A percentile compares a stretch with the other conserved stretches of the same genome.
Evolutionary conservation across 2,888 invertebrate genomes (phyloP).

Genomic region (Synanthedon vespiformis): DNA sequence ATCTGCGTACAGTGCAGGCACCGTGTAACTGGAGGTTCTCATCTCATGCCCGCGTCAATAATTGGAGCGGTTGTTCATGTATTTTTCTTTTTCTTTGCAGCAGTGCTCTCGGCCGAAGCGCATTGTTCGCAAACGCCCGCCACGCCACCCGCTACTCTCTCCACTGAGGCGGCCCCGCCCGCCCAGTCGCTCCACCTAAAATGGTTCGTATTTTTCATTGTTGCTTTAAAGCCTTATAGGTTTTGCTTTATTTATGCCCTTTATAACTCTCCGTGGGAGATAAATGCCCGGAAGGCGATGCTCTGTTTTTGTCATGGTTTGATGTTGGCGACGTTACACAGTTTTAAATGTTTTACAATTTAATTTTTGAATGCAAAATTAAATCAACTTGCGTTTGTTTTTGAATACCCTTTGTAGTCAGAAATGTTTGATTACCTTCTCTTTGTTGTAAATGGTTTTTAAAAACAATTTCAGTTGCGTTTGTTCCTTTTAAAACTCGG

Average conservation of each 20-base stretch:
- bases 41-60: conserved; percentile 63
- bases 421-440: no score
- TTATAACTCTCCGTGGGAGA: conserved; percentile 59
- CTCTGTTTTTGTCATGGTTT: conserved; percentile 45
- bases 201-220: conserved; percentile 71
- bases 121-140: conserved; percentile 49
- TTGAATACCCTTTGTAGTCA: no score
- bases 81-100: conserved; percentile 59
- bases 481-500: no score
- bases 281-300: conserved; percentile 52
- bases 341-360: no score
- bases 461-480: no score
- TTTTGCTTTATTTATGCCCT: conserved; percentile 67
- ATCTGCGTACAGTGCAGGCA: not conserved
- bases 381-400: no score
- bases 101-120: conserved; percentile 49
- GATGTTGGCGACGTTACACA: not conserved
- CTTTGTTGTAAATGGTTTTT: no score
- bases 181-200: conserved; percentile 38
- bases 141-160: conserved; percentile 22
- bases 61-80: conserved; percentile 65
- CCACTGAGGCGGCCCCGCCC: conserved; percentile 16
- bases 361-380: no score
- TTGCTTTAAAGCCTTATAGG: conserved; percentile 68
- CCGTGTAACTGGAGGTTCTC: conserved; percentile 33